Base-by-base conservation (phyloP, 2,113 vertebrate genomes). In the Motacilla alba region DNA sequence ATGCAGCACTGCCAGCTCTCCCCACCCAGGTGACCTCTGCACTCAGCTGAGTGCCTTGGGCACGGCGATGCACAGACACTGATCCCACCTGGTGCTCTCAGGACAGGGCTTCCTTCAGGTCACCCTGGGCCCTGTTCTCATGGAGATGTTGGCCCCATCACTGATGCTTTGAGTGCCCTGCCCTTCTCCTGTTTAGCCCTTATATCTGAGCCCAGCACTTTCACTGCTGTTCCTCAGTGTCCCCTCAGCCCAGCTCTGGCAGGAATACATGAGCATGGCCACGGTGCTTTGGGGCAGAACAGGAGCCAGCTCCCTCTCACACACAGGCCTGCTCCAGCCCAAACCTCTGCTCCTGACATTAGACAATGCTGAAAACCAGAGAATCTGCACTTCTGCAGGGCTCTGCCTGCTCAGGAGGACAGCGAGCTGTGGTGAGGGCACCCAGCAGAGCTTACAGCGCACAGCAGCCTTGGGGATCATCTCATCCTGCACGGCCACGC, bases 341-440 rank as follows among this genome's bases (percentile, higher is more conserved):
- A 30, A 3, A 43, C 12, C 7, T 72, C 35, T 2, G 2, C 19
- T 72, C 52, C 58, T 0, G 2, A 31, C 39, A 13, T 41, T 6
- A 46, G 21, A 19, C 15, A 67, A 22, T 0, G 0, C 37, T 66
- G 46, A 3, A 63, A 85, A 49, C 0, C 37, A 58, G 81, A 87
- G 64, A 41, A 47, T 24, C 26, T 66, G 37, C 1, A 5, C 31
- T 39, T 73, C 43, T 31, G 17, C 27, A 50, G 73, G 35, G 26
- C 52, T 83, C 44, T 93, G 73, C 15, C 67, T 79, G 35, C 49
- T 64, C 56, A 15, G 21, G 24, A 75, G 58, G 27, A 30, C 1
- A 0, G 1, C 0, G 14, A 79, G 35, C 49, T 16, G 53, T 0
- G 1, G 6, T 15, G 21, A 80, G 31, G 33, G 26, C 53, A 52